Evolutionary conservation across 2,888 invertebrate species (phyloP).

Genomic region (Drosophila sordidapex): DNA sequence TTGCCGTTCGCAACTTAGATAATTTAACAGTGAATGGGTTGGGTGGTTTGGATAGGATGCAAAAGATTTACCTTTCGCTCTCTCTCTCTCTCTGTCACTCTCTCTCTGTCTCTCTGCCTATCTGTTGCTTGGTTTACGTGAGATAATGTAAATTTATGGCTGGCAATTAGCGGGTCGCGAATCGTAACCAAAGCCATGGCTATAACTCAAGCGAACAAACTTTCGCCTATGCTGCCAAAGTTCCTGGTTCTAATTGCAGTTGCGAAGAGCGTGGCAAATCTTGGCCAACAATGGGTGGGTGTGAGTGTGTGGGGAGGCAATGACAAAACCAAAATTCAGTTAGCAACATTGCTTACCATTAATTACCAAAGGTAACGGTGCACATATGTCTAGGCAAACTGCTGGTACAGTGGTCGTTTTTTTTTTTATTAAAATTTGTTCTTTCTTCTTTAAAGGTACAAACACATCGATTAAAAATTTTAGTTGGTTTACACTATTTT

Average conservation of each 20-base stretch:
- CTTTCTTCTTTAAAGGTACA: not conserved
- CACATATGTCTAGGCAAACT: slow-evolving; percentile 49
- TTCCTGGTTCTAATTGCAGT: slow-evolving; percentile 72
- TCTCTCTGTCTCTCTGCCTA: not conserved
- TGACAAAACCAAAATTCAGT: slow-evolving; percentile 72
- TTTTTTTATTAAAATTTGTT: not conserved
- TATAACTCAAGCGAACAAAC: slow-evolving; percentile 65
- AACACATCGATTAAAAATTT: not conserved
- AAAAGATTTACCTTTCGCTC: slow-evolving; percentile 46
- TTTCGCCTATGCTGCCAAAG: slow-evolving; percentile 62
- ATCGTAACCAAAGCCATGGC: slow-evolving; percentile 68
- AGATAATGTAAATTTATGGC: slow-evolving; percentile 79
- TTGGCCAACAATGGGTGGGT: slow-evolving; percentile 17
- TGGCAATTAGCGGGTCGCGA: slow-evolving; percentile 76
- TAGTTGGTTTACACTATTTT: no score
- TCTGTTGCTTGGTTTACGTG: slow-evolving; percentile 55
- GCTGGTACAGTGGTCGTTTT: slow-evolving; percentile 1
- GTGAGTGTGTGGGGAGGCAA: slow-evolving; percentile 12
- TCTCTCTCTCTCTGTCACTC: not conserved
- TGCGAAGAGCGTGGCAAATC: slow-evolving; percentile 66
- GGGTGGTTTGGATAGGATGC: slow-evolving; percentile 1
- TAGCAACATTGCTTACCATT: slow-evolving; percentile 67
- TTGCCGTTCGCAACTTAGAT: slow-evolving; percentile 62
- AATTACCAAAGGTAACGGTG: slow-evolving; percentile 58
- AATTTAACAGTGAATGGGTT: slow-evolving; percentile 55